Evolutionary conservation across 1,140 invertebrate genomes (phyloP).

Genomic region (Vollenhovia emeryi): DNA sequence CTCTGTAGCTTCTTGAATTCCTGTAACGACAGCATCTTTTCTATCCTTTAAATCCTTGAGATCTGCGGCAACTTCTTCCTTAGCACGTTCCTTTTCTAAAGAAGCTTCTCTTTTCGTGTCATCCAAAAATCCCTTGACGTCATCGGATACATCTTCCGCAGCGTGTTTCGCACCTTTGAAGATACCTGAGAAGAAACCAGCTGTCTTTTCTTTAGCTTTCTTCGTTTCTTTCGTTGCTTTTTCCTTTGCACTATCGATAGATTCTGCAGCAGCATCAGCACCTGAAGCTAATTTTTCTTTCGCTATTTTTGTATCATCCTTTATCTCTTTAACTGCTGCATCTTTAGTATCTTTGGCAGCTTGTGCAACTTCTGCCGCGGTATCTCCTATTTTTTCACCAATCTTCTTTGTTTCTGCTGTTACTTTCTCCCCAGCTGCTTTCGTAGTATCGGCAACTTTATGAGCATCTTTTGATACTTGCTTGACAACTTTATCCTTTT

Average conservation of each 20-base stretch:
- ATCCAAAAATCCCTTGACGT: conserved; percentile 43
- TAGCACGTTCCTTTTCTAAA: background rate
- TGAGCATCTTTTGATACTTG: conserved; percentile 16
- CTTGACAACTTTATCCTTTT: conserved; percentile 23
- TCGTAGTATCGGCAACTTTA: background rate
- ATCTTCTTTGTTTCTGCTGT: conserved; percentile 5
- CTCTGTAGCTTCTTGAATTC: background rate
- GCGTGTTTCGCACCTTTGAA: conserved; percentile 62
- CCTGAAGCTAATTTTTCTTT: background rate
- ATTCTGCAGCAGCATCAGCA: background rate
- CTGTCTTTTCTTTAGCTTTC: conserved; percentile 32
- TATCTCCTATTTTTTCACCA: conserved; percentile 60
- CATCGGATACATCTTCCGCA: conserved; percentile 74
- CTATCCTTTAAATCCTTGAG: conserved; percentile 47
- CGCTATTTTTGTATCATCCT: background rate
- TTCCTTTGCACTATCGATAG: background rate
- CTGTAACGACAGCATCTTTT: background rate
- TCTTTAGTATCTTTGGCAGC: conserved; percentile 28
- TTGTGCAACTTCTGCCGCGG: background rate
- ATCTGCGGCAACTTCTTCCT: background rate
- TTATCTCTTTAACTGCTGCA: conserved; percentile 35
- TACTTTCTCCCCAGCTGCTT: conserved; percentile 34
- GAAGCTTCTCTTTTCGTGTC: background rate
- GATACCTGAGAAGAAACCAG: conserved; percentile 35
- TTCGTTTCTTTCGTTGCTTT: conserved; percentile 24